Evolutionary conservation across 2,888 invertebrate species (phyloP).

Genomic region (Leptura quadrifasciata): DNA sequence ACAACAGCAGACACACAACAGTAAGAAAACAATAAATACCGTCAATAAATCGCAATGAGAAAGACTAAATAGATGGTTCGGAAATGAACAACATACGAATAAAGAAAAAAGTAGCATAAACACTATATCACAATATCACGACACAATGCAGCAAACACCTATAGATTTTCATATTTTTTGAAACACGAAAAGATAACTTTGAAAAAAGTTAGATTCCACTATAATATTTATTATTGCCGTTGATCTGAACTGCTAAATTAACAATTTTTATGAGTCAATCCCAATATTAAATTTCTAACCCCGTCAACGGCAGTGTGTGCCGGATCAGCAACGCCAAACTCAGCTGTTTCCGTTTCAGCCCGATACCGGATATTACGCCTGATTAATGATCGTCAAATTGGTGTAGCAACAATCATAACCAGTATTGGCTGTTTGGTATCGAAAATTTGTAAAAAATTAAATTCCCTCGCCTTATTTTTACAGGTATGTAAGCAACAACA

Average conservation of each 20-base stretch:
- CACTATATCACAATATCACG: too few species aligned
- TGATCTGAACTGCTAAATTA: background rate
- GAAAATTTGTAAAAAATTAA: background rate
- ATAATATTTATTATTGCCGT: background rate
- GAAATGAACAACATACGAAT: too few species aligned
- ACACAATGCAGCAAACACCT: too few species aligned
- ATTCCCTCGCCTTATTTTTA: background rate
- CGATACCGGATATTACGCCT: conserved; percentile 9
- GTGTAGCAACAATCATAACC: background rate
- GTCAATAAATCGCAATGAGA: too few species aligned
- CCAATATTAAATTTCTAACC: background rate
- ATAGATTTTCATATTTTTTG: too few species aligned
- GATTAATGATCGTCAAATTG: background rate
- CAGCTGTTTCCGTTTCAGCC: conserved; percentile 25
- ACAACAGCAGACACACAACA: too few species aligned
- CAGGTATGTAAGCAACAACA: too few species aligned
- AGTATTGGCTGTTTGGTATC: background rate
- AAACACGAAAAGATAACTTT: too few species aligned
- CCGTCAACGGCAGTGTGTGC: background rate
- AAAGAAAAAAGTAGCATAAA: too few species aligned
- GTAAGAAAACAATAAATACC: too few species aligned
- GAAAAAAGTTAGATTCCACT: too few species aligned
- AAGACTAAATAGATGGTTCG: too few species aligned
- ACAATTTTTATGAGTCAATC: conserved; percentile 17
- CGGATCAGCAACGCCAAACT: conserved; percentile 7